phyloP scores from a whole-genome alignment of 2,888 invertebrate species.

The Halictus quadricinctus region DNA sequence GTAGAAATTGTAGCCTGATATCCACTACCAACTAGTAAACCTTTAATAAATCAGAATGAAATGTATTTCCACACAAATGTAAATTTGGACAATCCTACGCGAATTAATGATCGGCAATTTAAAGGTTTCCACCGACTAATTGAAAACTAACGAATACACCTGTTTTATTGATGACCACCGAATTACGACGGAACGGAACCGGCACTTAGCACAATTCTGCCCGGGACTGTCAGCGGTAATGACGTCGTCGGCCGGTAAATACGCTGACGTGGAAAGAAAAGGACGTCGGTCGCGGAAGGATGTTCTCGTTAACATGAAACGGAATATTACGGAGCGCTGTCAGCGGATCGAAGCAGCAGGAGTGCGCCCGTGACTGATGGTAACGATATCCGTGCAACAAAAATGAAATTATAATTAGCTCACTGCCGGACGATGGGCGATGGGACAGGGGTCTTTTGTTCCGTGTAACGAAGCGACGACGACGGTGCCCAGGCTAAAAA shows the following conservation, averaged over 20 bases:
- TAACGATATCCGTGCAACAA: constrained; percentile 39
- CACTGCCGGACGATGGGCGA: constrained; percentile 4
- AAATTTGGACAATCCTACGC: neutral
- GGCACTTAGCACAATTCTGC: neutral
- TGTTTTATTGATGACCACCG: neutral
- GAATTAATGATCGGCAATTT: neutral
- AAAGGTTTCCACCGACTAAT: neutral
- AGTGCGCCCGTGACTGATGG: constrained; percentile 29
- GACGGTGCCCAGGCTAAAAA: neutral
- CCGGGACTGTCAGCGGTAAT: constrained; percentile 17
- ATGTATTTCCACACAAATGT: neutral
- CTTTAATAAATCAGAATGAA: neutral
- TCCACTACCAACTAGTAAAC: neutral
- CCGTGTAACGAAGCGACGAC: constrained; percentile 8
- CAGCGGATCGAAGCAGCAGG: neutral
- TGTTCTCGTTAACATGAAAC: constrained; percentile 16
- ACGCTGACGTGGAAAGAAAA: neutral
- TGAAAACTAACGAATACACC: neutral
- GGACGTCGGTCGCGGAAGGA: neutral
- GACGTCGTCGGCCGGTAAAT: neutral
- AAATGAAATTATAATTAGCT: constrained; percentile 51
- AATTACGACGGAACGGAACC: neutral
- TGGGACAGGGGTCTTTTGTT: constrained; percentile 15
- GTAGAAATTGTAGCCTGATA: neutral
- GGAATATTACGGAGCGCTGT: constrained; percentile 2